Conservation (phyloP, 2,888 invertebrate genomes). For the Orthosia cruda region DNA sequence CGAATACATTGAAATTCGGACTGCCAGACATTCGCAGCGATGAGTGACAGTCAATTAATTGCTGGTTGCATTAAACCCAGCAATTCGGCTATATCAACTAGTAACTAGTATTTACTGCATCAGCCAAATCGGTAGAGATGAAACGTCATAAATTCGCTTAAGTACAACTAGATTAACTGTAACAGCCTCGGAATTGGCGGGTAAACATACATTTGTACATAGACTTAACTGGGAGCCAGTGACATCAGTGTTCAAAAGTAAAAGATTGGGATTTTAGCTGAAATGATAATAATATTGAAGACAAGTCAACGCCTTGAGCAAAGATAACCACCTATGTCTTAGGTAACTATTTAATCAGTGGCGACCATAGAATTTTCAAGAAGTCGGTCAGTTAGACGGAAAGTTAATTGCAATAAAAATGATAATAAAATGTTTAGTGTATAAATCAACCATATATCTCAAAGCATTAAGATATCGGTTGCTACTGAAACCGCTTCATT, state of each 20-base stretch:
- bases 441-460: conserved; percentile 18
- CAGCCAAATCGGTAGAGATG: conserved; percentile 14
- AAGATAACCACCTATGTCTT: too few relatives aligned
- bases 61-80: conserved; percentile 24
- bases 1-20: conserved; percentile 15
- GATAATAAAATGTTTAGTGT: not conserved
- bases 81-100: conserved; percentile 8
- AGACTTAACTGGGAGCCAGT: conserved; percentile 6
- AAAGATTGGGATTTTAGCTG: not conserved
- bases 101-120: conserved; percentile 31
- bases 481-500: conserved; percentile 12
- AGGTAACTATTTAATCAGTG: too few relatives aligned
- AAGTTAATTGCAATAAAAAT: not conserved
- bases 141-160: conserved; percentile 45
- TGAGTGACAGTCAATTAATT: conserved; percentile 50
- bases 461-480: conserved; percentile 9
- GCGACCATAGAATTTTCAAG: not conserved
- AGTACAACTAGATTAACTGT: conserved; percentile 38
- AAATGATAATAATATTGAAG: not conserved
- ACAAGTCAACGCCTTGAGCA: not conserved
- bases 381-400: not conserved
- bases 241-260: not conserved
- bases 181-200: conserved; percentile 19
- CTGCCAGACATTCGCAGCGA: not conserved
- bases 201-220: conserved; percentile 17